Evolutionary conservation across 2,888 invertebrate genomes (phyloP), one percentile per base, ranked within the genome.

Genomic region (Pheosia gnoma): DNA sequence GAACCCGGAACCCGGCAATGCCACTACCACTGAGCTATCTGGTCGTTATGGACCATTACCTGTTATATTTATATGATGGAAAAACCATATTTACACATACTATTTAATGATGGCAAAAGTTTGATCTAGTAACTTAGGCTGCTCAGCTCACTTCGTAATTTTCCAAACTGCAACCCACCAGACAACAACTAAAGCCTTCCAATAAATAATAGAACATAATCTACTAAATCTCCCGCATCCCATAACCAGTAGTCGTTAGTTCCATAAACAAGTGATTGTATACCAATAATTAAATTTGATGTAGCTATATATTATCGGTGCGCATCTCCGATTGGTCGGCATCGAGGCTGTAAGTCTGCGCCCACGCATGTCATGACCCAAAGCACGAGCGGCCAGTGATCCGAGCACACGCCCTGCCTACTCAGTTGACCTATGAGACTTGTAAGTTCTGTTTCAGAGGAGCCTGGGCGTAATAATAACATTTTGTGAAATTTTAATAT

Each of bases 291-390:
- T 84, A 87, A 78, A 77, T 77, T 78, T 79, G 78, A 82, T 81
- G 77, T 75, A 77, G 71, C 73, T 70, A 82, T 88, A 82, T 82
- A 82, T 86, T 85, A 84, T 84, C 83, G 83, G 82, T 81, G 81
- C 70, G 78, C 79, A 79, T 79, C 73, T 73, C 64, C 73, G 82
- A 83, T 82, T 78, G 85, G 78, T 74, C 73, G 79, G 65, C 69
- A 77, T 79, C 63, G 80, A 76, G 74, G 75, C 69, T 67, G 68
- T 77, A 74, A 68, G 65, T 68, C 66, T 75, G 81, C 87, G 85
- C 90, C 90, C 81, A 89, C 91, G 87, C 88, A 79, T 79, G 84
- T 80, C 86, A 77, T 75, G 85, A 81, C 81, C 78, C 81, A 82
- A 86, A 83, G 65, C 80, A 82, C 74, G 79, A 83, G 83, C 79